Evolutionary conservation across 2,797 vertebrate species (phyloP).

Genomic region (Diplodus sargus): DNA sequence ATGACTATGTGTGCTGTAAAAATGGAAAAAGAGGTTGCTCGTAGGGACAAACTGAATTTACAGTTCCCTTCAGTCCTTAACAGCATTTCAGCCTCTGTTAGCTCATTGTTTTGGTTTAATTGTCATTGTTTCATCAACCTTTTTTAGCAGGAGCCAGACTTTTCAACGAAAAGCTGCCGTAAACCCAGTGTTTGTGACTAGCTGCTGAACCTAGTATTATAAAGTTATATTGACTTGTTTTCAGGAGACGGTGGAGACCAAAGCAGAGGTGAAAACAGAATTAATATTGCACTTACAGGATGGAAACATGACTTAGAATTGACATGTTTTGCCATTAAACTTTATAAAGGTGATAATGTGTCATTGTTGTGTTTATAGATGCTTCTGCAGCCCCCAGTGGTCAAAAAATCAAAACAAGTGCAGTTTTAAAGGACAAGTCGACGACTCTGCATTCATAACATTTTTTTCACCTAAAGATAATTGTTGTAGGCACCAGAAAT

Average conservation of each 20-base stretch:
- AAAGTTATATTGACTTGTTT: no score
- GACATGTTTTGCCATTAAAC: not conserved
- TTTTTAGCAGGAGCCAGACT: not conserved
- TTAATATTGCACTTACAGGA: not conserved
- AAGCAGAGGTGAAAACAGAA: not conserved
- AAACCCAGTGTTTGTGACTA: not conserved
- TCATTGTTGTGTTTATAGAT: not conserved
- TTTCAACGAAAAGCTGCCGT: not conserved
- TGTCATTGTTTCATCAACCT: not conserved
- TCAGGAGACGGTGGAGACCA: not conserved
- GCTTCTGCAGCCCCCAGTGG: not conserved
- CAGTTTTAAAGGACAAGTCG: not conserved
- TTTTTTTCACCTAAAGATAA: not conserved
- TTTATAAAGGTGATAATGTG: not conserved
- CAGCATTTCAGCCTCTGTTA: not conserved
- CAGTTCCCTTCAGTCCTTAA: no score
- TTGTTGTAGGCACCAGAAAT: not conserved
- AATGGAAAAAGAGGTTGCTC: no score
- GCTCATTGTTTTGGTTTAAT: not conserved
- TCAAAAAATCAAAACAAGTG: not conserved
- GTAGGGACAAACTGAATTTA: not conserved
- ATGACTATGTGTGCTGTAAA: not conserved
- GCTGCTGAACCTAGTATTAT: not conserved
- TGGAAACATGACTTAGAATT: not conserved
- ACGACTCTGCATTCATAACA: not conserved